phyloP scores from a whole-genome alignment of 2,797 vertebrate genomes.

The Mormyrus hasselquistii region DNA sequence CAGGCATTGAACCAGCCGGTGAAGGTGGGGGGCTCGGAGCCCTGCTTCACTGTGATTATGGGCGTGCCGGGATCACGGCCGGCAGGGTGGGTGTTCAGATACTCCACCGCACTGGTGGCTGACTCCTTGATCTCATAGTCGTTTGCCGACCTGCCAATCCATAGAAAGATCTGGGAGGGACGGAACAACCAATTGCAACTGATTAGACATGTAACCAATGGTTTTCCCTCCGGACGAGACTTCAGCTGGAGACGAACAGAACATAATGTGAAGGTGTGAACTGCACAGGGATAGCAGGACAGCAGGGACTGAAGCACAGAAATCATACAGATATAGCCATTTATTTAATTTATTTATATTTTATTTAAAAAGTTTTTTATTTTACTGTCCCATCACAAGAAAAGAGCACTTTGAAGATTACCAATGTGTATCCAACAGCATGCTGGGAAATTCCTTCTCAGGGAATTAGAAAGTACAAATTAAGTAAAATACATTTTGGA shows the following conservation, averaged over 20 bases:
- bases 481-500: neutral
- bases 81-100: constrained; percentile 76
- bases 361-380: neutral
- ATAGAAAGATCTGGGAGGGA: constrained; percentile 72
- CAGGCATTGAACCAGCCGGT: constrained; percentile 87
- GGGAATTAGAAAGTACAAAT: neutral
- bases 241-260: neutral
- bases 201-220: neutral
- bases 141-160: constrained; percentile 76
- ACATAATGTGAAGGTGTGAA: neutral
- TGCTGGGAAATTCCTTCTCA: neutral
- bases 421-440: neutral
- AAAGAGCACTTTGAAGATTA: neutral
- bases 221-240: neutral
- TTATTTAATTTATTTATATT: neutral
- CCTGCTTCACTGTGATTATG: constrained; percentile 73
- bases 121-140: constrained; percentile 71
- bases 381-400: neutral
- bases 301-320: neutral
- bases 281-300: neutral
- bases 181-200: neutral
- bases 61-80: constrained; percentile 72
- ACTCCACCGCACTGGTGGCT: constrained; percentile 60
- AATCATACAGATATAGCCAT: neutral
- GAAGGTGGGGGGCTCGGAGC: constrained; percentile 77